Evolutionary conservation across 2,888 invertebrate genomes (phyloP).

Genomic region (Lasioglossum oenotherae): DNA sequence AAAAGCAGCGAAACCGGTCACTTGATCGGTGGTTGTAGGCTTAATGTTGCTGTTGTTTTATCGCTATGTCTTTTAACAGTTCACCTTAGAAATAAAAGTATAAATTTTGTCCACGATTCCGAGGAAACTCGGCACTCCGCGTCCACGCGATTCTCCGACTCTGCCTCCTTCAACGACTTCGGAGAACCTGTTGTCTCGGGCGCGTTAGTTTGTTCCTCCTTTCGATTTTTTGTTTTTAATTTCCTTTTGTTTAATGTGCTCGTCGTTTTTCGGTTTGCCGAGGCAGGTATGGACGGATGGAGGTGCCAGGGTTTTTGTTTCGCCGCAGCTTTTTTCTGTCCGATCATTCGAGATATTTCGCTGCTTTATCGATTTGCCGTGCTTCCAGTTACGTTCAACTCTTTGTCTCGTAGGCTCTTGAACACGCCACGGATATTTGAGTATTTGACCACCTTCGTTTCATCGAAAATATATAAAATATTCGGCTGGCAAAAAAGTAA

Average conservation of each 20-base stretch:
- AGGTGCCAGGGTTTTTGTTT: background rate
- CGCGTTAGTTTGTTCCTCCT: background rate
- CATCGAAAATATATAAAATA: too few species aligned
- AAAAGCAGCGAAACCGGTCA: too few species aligned
- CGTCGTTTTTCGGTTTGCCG: slow-evolving; percentile 1
- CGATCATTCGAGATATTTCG: slow-evolving; percentile 9
- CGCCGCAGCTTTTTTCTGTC: background rate
- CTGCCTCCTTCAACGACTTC: background rate
- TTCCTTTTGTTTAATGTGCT: slow-evolving; percentile 2
- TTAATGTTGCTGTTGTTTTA: too few species aligned
- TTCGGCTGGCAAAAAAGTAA: too few species aligned
- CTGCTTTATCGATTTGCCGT: slow-evolving; percentile 36
- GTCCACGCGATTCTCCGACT: background rate
- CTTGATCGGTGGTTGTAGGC: too few species aligned
- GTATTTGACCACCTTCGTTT: too few species aligned
- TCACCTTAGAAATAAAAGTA: background rate
- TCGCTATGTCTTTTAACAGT: too few species aligned
- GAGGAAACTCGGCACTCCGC: background rate
- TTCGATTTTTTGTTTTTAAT: background rate
- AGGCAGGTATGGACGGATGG: background rate
- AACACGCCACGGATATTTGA: background rate
- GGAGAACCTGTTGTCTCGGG: slow-evolving; percentile 4
- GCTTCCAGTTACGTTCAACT: slow-evolving; percentile 4
- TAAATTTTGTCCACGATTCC: background rate
- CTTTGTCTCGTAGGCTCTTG: background rate